Evolutionary conservation across 2,797 vertebrate species (phyloP), one percentile per base, ranked within the genome.

Genomic region (Perodicticus potto): DNA sequence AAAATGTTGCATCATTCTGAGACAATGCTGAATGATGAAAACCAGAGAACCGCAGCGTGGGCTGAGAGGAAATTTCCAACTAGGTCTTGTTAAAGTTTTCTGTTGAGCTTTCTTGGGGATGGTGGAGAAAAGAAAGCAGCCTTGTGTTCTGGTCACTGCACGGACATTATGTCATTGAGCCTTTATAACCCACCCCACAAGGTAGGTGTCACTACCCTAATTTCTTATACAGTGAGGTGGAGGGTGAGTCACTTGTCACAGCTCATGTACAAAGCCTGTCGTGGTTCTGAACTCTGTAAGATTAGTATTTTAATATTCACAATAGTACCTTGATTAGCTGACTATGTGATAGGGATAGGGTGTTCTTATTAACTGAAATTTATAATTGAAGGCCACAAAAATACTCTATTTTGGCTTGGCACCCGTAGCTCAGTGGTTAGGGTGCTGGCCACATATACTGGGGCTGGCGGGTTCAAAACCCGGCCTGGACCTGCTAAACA

Each of bases 1-100:
- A 69, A 94, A 86, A 43, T 49, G 76, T 86, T 77, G 86, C 73
- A 63, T 67, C 34, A 32, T 92, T 92, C 25, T 85, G 40, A 90
- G 32, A 85, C 29, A 67, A 32, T 82, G 22, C 72, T 59, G 70
- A 70, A 45, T 93, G 73, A 73, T 70, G n/a, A 43, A 37, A 83
- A 57, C 27, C 14, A 65, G 86, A 88, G 74, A 27, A 29, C 32
- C 23, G 5, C 65, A 43, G 91, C 77, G 25, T 59, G 70, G 76
- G n/a, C 14, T 59, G 12, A 82, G 88, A 37, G 17, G 29, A 59
- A 27, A 43, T 23, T 80, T 90, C 40, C 53, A 63, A 22, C 65
- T 37, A 61, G 29, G n/a, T 19, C 23, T 80, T 69, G 61, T 83
- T 63, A 43, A 59, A 23, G 27, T 81, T 23, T 16, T 70, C 29